Evolutionary conservation across 1,140 invertebrate species (phyloP), one percentile per base, ranked within the genome.

Genomic region (Zaprionus inermis): DNA sequence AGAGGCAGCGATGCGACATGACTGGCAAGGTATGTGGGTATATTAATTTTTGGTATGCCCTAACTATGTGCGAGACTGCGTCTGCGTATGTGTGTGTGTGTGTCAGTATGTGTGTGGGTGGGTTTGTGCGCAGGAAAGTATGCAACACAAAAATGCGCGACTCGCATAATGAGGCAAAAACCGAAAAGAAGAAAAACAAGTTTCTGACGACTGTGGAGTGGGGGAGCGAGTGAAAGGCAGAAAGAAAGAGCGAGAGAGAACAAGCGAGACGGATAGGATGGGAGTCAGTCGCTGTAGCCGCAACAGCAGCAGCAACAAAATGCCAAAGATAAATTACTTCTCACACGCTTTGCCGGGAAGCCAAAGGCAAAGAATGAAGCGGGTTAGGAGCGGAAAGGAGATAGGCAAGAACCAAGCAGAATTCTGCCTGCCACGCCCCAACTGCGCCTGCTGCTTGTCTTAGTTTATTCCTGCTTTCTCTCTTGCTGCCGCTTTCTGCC

Each of bases 111-210:
- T 14, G 32, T 34, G 52, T 41, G 4, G 7, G 46, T 20, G 41
- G 9, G n/a, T 36, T 41, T 14, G 24, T 34, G 65, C 81, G 73
- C 81, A 80, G 24, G 32, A 66, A 84, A 84, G 69, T 84, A 84
- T 84, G 81, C 81, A 77, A 65, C 81, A 67, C 52, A 84, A 83
- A 84, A 84, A 83, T 83, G 81, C 77, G 81, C 74, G 81, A 84
- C 78, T 72, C 81, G 81, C 76, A 83, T 84, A 84, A 30, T 54
- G 24, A 64, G n/a, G 14, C 11, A 20, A 49, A 22, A 49, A 12
- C 18, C 3, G 20, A 22, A 22, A 5, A 12, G 18, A 22, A 16
- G 12, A 49, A 59, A 69, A n/a, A 11, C 9, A 4, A 14, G 57
- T 46, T 7, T 46, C 7, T 20, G 30, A 20, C 5, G 30, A 5